Conservation (phyloP, 2,113 vertebrate genomes). For the Gadus chalcogrammus region DNA sequence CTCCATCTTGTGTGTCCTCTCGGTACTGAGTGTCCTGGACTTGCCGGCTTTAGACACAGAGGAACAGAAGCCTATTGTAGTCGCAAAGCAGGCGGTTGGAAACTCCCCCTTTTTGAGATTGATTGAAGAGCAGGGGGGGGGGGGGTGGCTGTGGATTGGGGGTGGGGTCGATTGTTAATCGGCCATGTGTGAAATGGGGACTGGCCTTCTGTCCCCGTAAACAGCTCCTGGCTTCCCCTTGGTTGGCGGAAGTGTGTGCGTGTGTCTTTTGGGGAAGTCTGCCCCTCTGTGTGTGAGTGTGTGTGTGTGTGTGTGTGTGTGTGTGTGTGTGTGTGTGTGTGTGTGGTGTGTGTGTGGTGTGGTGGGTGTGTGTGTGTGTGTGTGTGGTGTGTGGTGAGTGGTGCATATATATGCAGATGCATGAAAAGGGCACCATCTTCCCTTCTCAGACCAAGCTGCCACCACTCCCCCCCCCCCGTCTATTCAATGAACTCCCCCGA, state of each 20-base stretch:
- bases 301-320: neutral
- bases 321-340: neutral
- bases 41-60: constrained; percentile 59
- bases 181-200: constrained; percentile 71
- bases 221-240: constrained; percentile 48
- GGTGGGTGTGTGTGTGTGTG: neutral
- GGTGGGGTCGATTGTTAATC: constrained; percentile 68
- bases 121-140: constrained; percentile 40
- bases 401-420: neutral
- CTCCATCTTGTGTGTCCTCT: constrained; percentile 53
- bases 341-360: constrained; percentile 27
- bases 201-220: constrained; percentile 70
- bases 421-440: constrained; percentile 19
- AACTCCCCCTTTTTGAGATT: constrained; percentile 55
- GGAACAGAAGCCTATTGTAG: constrained; percentile 74
- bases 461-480: constrained; percentile 35
- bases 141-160: constrained; percentile 39
- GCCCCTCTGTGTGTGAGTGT: neutral
- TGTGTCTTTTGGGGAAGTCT: constrained; percentile 47
- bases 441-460: constrained; percentile 49
- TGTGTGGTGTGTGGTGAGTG: neutral
- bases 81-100: constrained; percentile 60
- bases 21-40: constrained; percentile 57
- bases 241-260: constrained; percentile 28
- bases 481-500: constrained; percentile 51